Conservation (phyloP, 1,140 invertebrate genomes). For the Amyelois transitella region DNA sequence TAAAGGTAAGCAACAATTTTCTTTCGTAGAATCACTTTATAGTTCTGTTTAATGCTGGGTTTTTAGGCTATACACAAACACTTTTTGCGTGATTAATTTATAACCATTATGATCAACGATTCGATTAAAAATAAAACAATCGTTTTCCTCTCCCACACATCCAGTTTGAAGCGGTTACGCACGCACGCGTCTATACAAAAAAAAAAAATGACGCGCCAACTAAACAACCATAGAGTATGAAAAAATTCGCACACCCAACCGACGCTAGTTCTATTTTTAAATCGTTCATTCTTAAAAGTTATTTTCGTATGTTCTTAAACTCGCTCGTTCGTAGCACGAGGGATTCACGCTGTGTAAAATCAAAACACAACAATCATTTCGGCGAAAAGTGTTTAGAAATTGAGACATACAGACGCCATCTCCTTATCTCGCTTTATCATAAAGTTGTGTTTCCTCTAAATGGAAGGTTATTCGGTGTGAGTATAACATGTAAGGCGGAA, state of each 20-base stretch:
- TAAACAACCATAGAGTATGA: neutral
- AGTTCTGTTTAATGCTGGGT: too few species aligned
- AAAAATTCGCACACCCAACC: neutral
- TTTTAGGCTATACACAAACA: neutral
- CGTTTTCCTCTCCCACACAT: neutral
- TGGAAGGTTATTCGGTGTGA: neutral
- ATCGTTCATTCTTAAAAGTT: neutral
- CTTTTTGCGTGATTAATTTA: neutral
- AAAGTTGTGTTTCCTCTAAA: neutral
- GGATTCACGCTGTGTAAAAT: neutral
- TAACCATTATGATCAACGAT: too few species aligned
- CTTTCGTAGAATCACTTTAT: too few species aligned
- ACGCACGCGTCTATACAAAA: neutral
- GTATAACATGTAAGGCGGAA: too few species aligned
- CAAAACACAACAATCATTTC: neutral
- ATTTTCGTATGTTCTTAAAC: neutral
- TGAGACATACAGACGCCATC: neutral
- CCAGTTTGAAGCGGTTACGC: neutral
- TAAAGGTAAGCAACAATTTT: too few species aligned
- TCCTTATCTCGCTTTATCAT: neutral
- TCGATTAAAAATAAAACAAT: neutral
- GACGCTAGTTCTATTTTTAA: neutral
- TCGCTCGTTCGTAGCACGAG: neutral
- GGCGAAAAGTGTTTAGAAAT: neutral
- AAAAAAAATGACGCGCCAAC: neutral